Percentiles rank a stretch among this genome's conserved stretches.
These are phyloP conservation scores for Sepiola atlantica DNA, from an alignment of 2,888 invertebrate species.

Conservation along the genomic window DNA sequence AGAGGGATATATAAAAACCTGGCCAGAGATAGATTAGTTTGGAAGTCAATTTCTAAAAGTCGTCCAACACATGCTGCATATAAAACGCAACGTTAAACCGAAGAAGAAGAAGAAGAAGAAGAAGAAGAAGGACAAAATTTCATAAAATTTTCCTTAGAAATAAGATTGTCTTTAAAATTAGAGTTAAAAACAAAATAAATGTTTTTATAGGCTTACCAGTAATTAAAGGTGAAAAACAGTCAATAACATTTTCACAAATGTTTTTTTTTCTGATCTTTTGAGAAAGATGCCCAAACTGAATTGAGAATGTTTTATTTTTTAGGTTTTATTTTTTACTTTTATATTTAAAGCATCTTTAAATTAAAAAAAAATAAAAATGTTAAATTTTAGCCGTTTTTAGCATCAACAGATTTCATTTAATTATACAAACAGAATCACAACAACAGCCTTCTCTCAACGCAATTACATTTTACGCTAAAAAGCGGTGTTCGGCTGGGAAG, in stretches of 20 bases:
- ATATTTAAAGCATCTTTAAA: not conserved
- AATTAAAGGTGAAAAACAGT: constrained; percentile 16
- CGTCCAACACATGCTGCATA: too few species aligned
- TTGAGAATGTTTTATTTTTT: not conserved
- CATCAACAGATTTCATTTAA: constrained; percentile 32
- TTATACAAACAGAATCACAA: not conserved
- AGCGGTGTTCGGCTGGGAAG: constrained; percentile 32
- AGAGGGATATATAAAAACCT: too few species aligned
- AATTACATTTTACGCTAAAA: not conserved
- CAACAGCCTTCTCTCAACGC: not conserved
- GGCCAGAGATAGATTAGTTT: too few species aligned
- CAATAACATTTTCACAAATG: not conserved
- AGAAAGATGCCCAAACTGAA: not conserved
- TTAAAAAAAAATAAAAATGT: not conserved
- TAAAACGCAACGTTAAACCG: too few species aligned
- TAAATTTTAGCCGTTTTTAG: not conserved
- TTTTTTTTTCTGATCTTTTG: constrained; percentile 7
- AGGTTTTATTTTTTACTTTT: not conserved
- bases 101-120: too few species aligned
- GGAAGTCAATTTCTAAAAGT: too few species aligned
- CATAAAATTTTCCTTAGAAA: not conserved
- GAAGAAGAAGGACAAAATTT: not conserved
- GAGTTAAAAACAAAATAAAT: not conserved
- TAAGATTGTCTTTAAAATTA: not conserved
- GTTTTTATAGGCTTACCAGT: not conserved